Percentiles rank a stretch among this genome's conserved stretches.
These are phyloP conservation scores for Callinectes sapidus DNA, from an alignment of 2,888 invertebrate species.

Conservation along the genomic window DNA sequence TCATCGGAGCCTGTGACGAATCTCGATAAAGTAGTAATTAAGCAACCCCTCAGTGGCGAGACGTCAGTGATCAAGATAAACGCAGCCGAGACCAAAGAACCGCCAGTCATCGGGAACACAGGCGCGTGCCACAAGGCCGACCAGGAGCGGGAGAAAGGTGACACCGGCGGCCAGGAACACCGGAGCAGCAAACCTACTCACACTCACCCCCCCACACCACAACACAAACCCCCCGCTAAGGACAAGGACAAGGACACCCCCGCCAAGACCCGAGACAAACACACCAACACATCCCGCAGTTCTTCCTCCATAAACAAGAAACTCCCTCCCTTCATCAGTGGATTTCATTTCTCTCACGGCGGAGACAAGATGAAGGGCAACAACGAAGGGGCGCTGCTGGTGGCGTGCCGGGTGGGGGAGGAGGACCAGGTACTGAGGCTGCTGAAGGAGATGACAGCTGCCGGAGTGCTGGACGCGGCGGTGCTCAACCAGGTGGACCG, in stretches of 20 bases:
- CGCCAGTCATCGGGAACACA: background rate
- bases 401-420: slow-evolving; percentile 64
- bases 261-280: slow-evolving; percentile 16
- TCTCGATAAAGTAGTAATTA: slow-evolving; percentile 36
- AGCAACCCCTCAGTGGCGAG: slow-evolving; percentile 34
- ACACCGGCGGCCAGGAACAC: background rate
- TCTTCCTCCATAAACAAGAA: slow-evolving; percentile 30
- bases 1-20: slow-evolving; percentile 39
- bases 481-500: slow-evolving; percentile 65
- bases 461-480: slow-evolving; percentile 48
- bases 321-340: slow-evolving; percentile 12
- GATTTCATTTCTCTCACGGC: slow-evolving; percentile 16
- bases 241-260: background rate
- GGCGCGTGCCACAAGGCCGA: slow-evolving; percentile 1
- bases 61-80: background rate
- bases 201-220: background rate
- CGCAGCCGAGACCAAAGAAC: slow-evolving; percentile 18
- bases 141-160: slow-evolving; percentile 18
- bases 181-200: background rate
- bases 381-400: slow-evolving; percentile 62
- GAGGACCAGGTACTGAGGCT: slow-evolving; percentile 68
- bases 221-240: background rate
- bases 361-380: slow-evolving; percentile 65
- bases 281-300: slow-evolving; percentile 43
- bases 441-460: slow-evolving; percentile 61